Conservation (phyloP, 1,140 invertebrate species). For the Meloidogyne chitwoodi region DNA sequence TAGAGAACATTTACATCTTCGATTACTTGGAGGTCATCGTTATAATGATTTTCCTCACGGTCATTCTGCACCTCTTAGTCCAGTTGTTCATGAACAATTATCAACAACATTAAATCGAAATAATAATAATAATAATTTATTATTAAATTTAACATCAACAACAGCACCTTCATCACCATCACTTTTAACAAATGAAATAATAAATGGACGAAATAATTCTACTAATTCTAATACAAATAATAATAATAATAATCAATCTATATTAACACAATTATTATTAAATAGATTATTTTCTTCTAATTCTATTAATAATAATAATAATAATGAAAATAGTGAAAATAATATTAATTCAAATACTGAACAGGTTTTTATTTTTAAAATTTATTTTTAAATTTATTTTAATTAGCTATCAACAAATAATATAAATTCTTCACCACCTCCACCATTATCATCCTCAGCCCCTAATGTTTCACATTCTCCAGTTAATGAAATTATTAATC, state of each 20-base stretch:
- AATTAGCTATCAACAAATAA: background rate
- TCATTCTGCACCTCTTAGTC: background rate
- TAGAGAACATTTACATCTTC: background rate
- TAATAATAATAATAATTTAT: background rate
- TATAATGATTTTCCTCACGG: background rate
- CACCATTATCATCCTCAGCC: background rate
- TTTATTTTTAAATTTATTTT: background rate
- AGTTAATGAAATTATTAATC: background rate
- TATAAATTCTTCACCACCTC: background rate
- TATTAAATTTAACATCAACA: background rate
- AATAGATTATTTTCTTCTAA: background rate
- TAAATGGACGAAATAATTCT: background rate
- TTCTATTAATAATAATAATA: background rate
- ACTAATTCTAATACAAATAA: too few species aligned
- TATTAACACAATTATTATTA: background rate
- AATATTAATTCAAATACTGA: background rate
- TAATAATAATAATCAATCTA: background rate
- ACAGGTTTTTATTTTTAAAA: background rate
- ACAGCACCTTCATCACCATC: background rate
- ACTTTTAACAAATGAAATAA: background rate
- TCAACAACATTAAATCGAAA: background rate
- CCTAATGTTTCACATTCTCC: background rate
- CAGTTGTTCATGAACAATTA: background rate
- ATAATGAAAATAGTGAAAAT: background rate
- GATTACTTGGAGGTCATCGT: background rate